Evolutionary conservation across 2,113 vertebrate species (phyloP).

Genomic region (Syngnathoides biaculeatus): DNA sequence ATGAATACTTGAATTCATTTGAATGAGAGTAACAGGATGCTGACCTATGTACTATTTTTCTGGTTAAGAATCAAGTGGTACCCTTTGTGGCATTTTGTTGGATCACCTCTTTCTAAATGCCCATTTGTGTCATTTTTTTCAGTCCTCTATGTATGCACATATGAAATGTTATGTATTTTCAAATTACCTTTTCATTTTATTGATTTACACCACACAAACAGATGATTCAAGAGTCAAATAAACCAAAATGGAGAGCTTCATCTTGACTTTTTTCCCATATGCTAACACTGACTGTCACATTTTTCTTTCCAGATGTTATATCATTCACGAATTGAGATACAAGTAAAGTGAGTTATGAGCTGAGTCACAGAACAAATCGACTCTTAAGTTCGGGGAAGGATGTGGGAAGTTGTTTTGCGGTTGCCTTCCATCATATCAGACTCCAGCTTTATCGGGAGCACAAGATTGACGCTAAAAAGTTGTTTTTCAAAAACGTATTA

Average conservation of each 20-base stretch:
- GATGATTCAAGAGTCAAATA: slow-evolving; percentile 46
- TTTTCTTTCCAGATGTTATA: no score
- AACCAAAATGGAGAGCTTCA: slow-evolving; percentile 29
- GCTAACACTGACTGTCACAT: background rate
- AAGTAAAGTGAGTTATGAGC: background rate
- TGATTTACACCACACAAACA: slow-evolving; percentile 46
- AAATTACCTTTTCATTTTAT: slow-evolving; percentile 49
- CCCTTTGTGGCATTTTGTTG: slow-evolving; percentile 9
- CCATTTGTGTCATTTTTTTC: slow-evolving; percentile 35
- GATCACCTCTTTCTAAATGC: slow-evolving; percentile 17
- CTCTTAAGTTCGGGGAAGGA: background rate
- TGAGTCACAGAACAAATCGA: background rate
- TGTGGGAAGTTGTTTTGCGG: slow-evolving; percentile 23
- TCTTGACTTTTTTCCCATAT: background rate
- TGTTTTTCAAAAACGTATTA: slow-evolving; percentile 11
- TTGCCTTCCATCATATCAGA: slow-evolving; percentile 35
- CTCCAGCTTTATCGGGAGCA: slow-evolving; percentile 29
- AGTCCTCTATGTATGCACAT: background rate
- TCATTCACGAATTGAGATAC: background rate
- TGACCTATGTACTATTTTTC: slow-evolving; percentile 28
- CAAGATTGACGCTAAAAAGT: slow-evolving; percentile 14
- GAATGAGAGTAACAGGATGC: slow-evolving; percentile 28
- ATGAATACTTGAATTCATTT: slow-evolving; percentile 13
- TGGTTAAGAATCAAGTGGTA: slow-evolving; percentile 32
- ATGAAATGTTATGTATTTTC: slow-evolving; percentile 41